Percentiles rank a stretch among this genome's conserved stretches.
These are phyloP conservation scores for Drosophila murphyi DNA, from an alignment of 1,140 invertebrate genomes.

Conservation along the genomic window DNA sequence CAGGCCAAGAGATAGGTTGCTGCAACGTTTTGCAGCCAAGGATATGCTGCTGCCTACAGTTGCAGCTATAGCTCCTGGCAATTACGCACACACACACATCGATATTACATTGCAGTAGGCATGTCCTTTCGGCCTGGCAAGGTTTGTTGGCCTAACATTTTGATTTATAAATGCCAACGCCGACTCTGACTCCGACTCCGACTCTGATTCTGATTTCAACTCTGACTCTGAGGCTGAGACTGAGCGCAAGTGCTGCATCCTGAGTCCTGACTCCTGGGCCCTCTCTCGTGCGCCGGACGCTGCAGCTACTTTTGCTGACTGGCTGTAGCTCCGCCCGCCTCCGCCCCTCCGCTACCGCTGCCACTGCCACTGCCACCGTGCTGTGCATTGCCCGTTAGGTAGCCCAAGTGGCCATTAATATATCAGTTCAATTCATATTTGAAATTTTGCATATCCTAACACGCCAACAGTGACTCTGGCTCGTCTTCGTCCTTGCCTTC, in stretches of 20 bases:
- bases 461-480: slow-evolving; percentile 39
- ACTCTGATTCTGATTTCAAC: slow-evolving; percentile 5
- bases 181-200: slow-evolving; percentile 33
- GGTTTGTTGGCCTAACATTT: slow-evolving; percentile 81
- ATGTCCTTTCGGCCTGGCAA: slow-evolving; percentile 68
- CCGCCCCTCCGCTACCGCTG: neutral
- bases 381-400: slow-evolving; percentile 24
- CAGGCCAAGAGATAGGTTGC: slow-evolving; percentile 81
- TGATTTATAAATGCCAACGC: slow-evolving; percentile 82
- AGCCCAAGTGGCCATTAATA: slow-evolving; percentile 81
- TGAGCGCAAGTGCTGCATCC: slow-evolving; percentile 11
- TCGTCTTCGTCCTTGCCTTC: neutral
- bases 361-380: no score
- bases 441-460: slow-evolving; percentile 81
- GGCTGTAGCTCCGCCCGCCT: slow-evolving; percentile 32
- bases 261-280: slow-evolving; percentile 11
- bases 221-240: slow-evolving; percentile 1
- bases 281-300: slow-evolving; percentile 48
- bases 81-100: slow-evolving; percentile 64
- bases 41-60: slow-evolving; percentile 45
- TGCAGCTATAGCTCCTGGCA: slow-evolving; percentile 54
- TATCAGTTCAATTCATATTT: slow-evolving; percentile 84
- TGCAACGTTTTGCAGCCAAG: slow-evolving; percentile 62
- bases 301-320: slow-evolving; percentile 80
- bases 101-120: slow-evolving; percentile 23